Percentiles rank a stretch among this genome's conserved stretches.
These are phyloP conservation scores for Eriocheir sinensis DNA, from an alignment of 1,140 invertebrate species.

Conservation along the genomic window DNA sequence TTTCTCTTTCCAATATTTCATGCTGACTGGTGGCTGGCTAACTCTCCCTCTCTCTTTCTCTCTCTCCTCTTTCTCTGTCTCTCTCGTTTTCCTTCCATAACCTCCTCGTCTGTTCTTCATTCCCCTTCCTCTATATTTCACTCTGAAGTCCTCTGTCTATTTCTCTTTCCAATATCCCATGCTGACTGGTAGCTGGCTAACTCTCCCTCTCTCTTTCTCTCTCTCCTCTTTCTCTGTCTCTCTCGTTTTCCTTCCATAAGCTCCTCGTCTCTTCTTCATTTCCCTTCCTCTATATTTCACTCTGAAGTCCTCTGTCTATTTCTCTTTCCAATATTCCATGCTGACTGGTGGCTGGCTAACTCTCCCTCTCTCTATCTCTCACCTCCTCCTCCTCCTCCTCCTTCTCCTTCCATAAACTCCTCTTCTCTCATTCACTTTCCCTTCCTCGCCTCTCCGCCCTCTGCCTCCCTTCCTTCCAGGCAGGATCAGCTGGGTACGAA, in stretches of 20 bases:
- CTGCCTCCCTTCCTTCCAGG: not conserved
- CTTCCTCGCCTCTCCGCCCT: not conserved
- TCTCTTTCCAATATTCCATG: not conserved
- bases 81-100: too few species aligned
- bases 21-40: too few species aligned
- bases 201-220: not conserved
- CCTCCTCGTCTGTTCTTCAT: too few species aligned
- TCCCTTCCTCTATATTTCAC: slow-evolving; percentile 6
- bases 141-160: too few species aligned
- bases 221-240: not conserved
- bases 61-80: too few species aligned
- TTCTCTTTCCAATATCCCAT: too few species aligned
- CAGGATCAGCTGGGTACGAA: not conserved
- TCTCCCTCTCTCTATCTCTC: not conserved
- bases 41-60: too few species aligned
- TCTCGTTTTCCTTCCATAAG: not conserved
- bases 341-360: too few species aligned
- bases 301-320: not conserved
- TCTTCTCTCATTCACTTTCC: slow-evolving; percentile 20
- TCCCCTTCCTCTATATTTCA: too few species aligned
- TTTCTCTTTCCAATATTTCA: too few species aligned
- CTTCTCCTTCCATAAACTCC: not conserved
- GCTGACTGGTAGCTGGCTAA: too few species aligned
- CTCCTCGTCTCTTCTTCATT: not conserved
- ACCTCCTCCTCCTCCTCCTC: slow-evolving; percentile 8